Evolutionary conservation across 1,140 invertebrate genomes (phyloP).

Genomic region (Drosophila cardini): DNA sequence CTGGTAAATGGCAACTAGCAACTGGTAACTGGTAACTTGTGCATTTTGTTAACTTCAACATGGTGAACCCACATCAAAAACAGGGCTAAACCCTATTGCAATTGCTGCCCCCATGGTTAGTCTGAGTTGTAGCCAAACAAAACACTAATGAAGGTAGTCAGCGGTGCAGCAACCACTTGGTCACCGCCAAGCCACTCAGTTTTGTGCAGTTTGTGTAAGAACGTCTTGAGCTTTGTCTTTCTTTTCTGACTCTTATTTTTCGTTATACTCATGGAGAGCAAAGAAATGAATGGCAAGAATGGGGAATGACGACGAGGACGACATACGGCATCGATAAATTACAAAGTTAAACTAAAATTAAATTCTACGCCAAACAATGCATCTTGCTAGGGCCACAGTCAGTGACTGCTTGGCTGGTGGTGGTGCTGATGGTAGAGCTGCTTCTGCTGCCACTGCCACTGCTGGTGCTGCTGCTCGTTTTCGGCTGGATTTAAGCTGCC

Average conservation of each 20-base stretch:
- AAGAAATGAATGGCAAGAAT: neutral
- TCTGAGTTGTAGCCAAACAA: constrained; percentile 69
- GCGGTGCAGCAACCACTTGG: constrained; percentile 56
- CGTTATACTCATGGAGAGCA: neutral
- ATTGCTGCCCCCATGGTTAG: constrained; percentile 62
- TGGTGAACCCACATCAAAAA: constrained; percentile 59
- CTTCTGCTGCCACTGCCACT: constrained; percentile 23
- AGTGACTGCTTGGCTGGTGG: constrained; percentile 34
- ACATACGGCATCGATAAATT: constrained; percentile 83
- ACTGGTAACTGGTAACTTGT: constrained; percentile 51
- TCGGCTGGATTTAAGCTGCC: constrained; percentile 82
- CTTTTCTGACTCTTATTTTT: constrained; percentile 22
- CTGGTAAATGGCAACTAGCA: constrained; percentile 38
- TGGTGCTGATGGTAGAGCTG: constrained; percentile 3
- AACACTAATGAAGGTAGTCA: constrained; percentile 82
- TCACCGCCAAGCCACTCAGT: constrained; percentile 38
- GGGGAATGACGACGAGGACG: constrained; percentile 47
- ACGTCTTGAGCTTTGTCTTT: constrained; percentile 53
- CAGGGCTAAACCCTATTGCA: constrained; percentile 3
- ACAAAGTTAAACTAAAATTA: constrained; percentile 84
- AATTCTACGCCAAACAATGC: constrained; percentile 83
- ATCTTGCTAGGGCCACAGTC: constrained; percentile 57
- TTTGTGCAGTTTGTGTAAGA: constrained; percentile 25
- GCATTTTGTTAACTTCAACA: constrained; percentile 67
- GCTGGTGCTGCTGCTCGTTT: constrained; percentile 55